A percentile compares a stretch with the other conserved stretches of the same genome.
These are phyloP conservation scores for Graptemys geographica DNA, from an alignment of 2,797 vertebrate genomes.

Conservation along the genomic window DNA sequence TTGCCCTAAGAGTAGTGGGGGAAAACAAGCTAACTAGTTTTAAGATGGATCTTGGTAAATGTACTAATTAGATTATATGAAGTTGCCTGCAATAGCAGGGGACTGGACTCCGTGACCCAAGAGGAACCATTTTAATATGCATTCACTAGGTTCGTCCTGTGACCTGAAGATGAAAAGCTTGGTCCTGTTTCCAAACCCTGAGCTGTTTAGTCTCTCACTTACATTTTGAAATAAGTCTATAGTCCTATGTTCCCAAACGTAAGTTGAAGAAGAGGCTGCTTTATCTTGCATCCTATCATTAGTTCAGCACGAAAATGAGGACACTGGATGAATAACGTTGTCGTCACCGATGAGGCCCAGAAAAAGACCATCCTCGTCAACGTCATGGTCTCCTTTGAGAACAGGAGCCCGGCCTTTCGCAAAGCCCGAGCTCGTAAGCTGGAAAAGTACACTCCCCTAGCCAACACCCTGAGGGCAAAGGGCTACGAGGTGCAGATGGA, in stretches of 20 bases:
- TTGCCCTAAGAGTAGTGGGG: not conserved
- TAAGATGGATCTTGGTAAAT: not conserved
- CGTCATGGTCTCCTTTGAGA: too few relatives aligned
- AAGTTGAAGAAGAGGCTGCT: not conserved
- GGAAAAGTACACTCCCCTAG: too few relatives aligned
- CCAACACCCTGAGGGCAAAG: too few relatives aligned
- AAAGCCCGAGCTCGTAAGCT: too few relatives aligned
- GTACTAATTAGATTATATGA: not conserved
- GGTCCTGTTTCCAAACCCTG: conserved; percentile 22
- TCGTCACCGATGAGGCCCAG: too few relatives aligned
- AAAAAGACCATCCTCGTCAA: too few relatives aligned
- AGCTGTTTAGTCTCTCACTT: conserved; percentile 33
- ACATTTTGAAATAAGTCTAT: conserved; percentile 32
- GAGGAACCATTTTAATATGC: too few relatives aligned
- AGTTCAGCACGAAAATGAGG: not conserved
- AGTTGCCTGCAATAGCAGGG: not conserved
- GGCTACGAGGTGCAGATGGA: too few relatives aligned
- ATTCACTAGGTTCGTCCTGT: conserved; percentile 15
- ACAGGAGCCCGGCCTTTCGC: too few relatives aligned
- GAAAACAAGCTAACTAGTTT: not conserved
- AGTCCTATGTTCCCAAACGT: not conserved
- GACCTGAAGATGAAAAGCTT: not conserved
- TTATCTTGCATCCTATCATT: not conserved
- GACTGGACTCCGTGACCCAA: not conserved
- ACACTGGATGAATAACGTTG: not conserved